Base-by-base conservation (phyloP, 2,888 invertebrate genomes). In the Ormyrus labotus region DNA sequence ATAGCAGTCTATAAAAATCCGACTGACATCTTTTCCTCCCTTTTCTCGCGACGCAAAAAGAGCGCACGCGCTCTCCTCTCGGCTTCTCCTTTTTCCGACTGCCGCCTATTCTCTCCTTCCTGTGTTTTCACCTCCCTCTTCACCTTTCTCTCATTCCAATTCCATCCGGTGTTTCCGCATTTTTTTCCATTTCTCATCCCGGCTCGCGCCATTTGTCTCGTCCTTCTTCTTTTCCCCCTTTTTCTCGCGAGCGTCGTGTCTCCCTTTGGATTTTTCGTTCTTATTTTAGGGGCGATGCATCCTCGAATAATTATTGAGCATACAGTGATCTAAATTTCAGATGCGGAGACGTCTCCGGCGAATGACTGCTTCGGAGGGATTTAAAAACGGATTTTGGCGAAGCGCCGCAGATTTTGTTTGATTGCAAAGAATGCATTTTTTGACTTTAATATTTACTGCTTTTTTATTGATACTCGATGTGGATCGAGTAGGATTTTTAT, bases 1-100 rank as follows among this genome's bases (percentile, higher is more conserved):
- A 73, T 73, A 73, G 64, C 63, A 80, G 74, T 74, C 74, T 11
- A 80, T 74, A 80, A 74, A 80, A 80, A 73, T 80, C 53, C 63
- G 74, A 70, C 79, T 74, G 79, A 80, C 79, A 74, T 69, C 64
- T 74, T 70, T 70, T 70, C 19, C 63, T 61, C 48, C 6, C 50
- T 55, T 48, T 53, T 63, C 64, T 34, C 45, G 34, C 13, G 48
- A 34, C 6, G 0, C 34, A 53, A 74, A 73, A 68, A 64, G 53
- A 57, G 76, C 71, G 57, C 68, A 73, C 55, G 70, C 58, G 58
- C 13, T 60, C 50, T 50, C 50, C 45, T 2, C 47, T 9, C 60
- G 57, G 6, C 53, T 69, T 61, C 57, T 19, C n/a, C 60, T 60
- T 19, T 48, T 9, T 63, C 34, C 34, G 34, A 48, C 34, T 53